Evolutionary conservation across 2,888 invertebrate genomes (phyloP).

Genomic region (Crossocerus cetratus): DNA sequence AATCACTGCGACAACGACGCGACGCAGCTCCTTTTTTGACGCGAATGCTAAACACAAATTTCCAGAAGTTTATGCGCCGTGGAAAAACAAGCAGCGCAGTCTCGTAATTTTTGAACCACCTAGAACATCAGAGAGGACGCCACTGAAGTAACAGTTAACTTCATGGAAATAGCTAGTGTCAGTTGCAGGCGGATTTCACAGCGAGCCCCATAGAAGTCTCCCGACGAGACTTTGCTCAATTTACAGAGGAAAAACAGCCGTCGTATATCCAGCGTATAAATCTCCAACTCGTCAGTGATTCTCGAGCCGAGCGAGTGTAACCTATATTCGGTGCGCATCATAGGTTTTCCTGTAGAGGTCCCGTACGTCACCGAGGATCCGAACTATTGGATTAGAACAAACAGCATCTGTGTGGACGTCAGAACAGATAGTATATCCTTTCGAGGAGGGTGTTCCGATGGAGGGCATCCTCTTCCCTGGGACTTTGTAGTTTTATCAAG

Average conservation of each 20-base stretch:
- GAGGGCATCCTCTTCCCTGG: conserved; percentile 25
- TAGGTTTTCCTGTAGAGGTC: conserved; percentile 38
- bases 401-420: conserved; percentile 45
- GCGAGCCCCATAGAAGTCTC: not conserved
- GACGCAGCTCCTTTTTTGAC: no score
- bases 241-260: not conserved
- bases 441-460: conserved; percentile 27
- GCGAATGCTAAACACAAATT: no score
- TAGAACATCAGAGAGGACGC: no score
- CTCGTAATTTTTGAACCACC: no score
- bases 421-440: conserved; percentile 35
- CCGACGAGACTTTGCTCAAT: not conserved
- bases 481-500: conserved; percentile 26
- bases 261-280: conserved; percentile 25
- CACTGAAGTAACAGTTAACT: not conserved
- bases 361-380: conserved; percentile 41
- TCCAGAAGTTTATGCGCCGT: no score
- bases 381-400: conserved; percentile 56
- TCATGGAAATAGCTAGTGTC: not conserved
- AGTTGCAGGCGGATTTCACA: not conserved
- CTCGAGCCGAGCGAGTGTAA: conserved; percentile 12
- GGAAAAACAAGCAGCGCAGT: no score
- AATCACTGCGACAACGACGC: no score
- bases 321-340: conserved; percentile 48
- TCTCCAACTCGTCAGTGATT: conserved; percentile 33